Evolutionary conservation across 1,140 invertebrate species (phyloP).

Genomic region (Pristionchus pacificus): DNA sequence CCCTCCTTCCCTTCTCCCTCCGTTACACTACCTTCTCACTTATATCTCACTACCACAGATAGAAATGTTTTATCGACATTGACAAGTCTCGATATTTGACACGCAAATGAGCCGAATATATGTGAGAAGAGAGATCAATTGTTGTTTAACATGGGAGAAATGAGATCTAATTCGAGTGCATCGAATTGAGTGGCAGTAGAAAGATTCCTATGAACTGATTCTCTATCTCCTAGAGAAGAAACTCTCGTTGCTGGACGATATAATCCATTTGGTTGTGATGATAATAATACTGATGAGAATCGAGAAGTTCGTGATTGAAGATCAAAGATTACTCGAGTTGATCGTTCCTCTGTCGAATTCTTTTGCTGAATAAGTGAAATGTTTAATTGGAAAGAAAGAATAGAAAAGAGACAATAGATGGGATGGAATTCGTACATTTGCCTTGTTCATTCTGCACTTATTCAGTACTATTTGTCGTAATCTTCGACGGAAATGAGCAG

Average conservation of each 20-base stretch:
- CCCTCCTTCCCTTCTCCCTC: too few species aligned
- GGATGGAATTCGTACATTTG: not conserved
- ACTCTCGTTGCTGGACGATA: not conserved
- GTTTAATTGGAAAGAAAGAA: too few species aligned
- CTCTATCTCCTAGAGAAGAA: not conserved
- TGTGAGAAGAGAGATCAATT: not conserved
- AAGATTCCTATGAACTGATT: too few species aligned
- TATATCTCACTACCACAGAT: too few species aligned
- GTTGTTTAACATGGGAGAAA: not conserved
- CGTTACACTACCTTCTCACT: too few species aligned
- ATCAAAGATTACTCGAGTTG: not conserved
- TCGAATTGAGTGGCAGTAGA: too few species aligned
- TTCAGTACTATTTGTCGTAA: slow-evolving; percentile 44
- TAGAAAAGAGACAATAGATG: too few species aligned
- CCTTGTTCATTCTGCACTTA: slow-evolving; percentile 39
- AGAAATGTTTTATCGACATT: not conserved
- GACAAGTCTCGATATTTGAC: too few species aligned
- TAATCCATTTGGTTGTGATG: not conserved
- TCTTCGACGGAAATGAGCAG: slow-evolving; percentile 50
- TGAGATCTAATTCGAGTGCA: not conserved
- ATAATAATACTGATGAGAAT: not conserved
- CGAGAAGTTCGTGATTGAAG: not conserved
- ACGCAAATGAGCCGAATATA: too few species aligned
- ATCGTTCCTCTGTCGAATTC: too few species aligned
- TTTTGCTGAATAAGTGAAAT: too few species aligned